Conservation (phyloP, 2,113 vertebrate genomes). For the Columba janthina region DNA sequence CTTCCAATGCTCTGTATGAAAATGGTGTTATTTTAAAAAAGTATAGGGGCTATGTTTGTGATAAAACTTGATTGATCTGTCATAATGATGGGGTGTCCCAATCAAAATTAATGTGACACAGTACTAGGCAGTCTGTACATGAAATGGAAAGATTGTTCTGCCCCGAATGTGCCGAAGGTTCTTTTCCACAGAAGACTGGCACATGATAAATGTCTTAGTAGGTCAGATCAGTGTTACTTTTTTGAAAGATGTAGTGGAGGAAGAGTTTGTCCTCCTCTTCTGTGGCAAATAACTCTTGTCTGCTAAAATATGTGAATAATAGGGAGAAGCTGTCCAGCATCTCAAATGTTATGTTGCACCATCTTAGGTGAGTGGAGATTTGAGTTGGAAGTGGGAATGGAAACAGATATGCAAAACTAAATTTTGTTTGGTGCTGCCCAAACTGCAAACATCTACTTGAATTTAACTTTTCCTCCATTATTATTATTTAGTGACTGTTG, state of each 20-base stretch:
- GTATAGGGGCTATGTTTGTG: neutral
- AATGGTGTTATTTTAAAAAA: neutral
- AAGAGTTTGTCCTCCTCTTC: neutral
- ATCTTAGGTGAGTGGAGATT: neutral
- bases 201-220: neutral
- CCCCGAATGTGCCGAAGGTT: neutral
- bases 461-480: neutral
- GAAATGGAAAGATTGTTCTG: neutral
- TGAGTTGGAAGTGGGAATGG: neutral
- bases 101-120: neutral
- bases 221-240: neutral
- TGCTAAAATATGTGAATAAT: neutral
- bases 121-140: neutral
- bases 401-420: fast-evolving
- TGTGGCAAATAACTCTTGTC: neutral
- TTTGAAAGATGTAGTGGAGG: neutral
- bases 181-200: neutral
- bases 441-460: neutral
- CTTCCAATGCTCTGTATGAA: neutral
- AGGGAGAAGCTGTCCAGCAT: neutral
- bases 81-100: neutral
- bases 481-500: neutral
- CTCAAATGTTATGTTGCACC: neutral
- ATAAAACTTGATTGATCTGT: neutral
- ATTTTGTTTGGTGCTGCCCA: fast-evolving